Evolutionary conservation across 2,113 vertebrate genomes (phyloP), one percentile per base, ranked within the genome.

Genomic region (Hippocampus abdominalis): DNA sequence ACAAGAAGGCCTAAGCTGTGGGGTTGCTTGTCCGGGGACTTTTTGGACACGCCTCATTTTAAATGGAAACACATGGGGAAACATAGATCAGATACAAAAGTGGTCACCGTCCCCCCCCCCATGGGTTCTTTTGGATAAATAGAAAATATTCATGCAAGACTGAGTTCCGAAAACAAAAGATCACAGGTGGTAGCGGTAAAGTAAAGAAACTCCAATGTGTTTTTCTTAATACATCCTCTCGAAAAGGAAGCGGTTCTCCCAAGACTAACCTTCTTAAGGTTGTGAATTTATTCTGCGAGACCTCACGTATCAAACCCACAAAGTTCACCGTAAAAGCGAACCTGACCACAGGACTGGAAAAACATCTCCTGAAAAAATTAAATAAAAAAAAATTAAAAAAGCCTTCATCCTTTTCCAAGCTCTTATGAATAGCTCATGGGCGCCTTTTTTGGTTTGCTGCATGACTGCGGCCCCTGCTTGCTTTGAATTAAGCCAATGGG

Each of bases 401-500:
- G 29, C 8, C 61, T 70, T 76, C 4, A 62, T 76, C 77, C 60
- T 16, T 23, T 69, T 79, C 74, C 72, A 76, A 76, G 77, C 71
- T 66, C 64, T 79, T 78, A 74, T 40, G 23, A 68, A 69, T 71
- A 73, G 70, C 74, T 75, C 36, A 61, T 23, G 57, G 76, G 63
- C 40, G 5, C 67, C 51, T 63, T 63, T 39, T 42, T 36, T 3
- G 18, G 64, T 82, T 72, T 74, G 65, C 68, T 74, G 72, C 75
- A 73, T 74, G 72, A 78, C 65, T 66, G 73, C 69, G 75, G 76
- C 63, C 61, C 56, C 59, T 18, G 65, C 62, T 82, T 76, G 75
- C 80, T 85, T 81, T 75, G 66, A 77, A 84, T 81, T 72, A 82
- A 81, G 54, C 68, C 83, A 59, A 80, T 75, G 85, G 75, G 74